Base-by-base conservation (phyloP, 1,140 invertebrate species). In the Tribolium madens region DNA sequence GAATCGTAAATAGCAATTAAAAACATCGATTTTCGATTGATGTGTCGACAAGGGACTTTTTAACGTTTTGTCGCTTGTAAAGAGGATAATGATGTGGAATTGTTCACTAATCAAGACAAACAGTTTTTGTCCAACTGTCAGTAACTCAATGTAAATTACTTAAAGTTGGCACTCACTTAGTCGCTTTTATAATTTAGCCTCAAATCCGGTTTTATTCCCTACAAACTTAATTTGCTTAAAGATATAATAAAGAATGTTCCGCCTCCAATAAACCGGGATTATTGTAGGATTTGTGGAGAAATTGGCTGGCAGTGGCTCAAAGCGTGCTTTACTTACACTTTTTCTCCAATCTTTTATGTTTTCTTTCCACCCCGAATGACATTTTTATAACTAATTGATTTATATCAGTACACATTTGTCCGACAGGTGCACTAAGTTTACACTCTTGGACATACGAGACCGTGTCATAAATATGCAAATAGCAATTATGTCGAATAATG, bases 401-500 rank as follows among this genome's bases (percentile, higher is more conserved):
- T 26, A 5, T 4, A 26, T 0, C n/a, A n/a, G n/a, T n/a, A n/a
- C 21, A 26, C 21, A 26, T 2, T 4, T 26, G 21, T 21, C 18
- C 18, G 3, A 21, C 18, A 21, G 18, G 18, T 21, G 1, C 21
- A n/a, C n/a, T n/a, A n/a, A n/a, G n/a, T n/a, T n/a, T n/a, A n/a
- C 3, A 26, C 21, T 26, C 21, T 3, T 26, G 21, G 21, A 26
- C 21, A 26, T 26, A 21, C 33, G 10, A 36, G 33, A 9, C 7
- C 10, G 33, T 10, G 33, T 36, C 1, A 57, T 57, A 57, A 57
- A 57, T 57, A 57, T 57, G 52, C 21, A 57, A 57, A 57, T 57
- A 57, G 52, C 52, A 57, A 57, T 57, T 57, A 57, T 17, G 52
- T 57, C 52, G 52, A 57, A 57, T 18, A 14, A 1, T 52, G 15